Evolutionary conservation across 2,113 vertebrate genomes (phyloP).

Genomic region (Lethenteron camtschaticum): DNA sequence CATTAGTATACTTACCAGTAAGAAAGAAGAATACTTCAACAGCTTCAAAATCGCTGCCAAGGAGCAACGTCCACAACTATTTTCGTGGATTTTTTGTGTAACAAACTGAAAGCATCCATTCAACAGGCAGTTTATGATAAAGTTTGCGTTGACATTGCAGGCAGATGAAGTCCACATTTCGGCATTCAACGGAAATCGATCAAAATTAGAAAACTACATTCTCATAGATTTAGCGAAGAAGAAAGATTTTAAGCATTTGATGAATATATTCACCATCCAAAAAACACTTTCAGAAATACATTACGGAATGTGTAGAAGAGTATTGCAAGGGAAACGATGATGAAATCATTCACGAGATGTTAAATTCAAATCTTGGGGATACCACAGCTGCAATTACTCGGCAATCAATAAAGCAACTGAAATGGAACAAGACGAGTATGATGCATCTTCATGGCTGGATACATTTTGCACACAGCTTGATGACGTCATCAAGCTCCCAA

Average conservation of each 20-base stretch:
- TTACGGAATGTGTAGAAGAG: constrained; percentile 10
- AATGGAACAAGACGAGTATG: constrained; percentile 8
- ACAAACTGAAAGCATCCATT: constrained; percentile 19
- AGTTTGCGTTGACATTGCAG: constrained; percentile 12
- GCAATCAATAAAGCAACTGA: constrained; percentile 13
- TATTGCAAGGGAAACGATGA: constrained; percentile 13
- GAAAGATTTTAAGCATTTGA: constrained; percentile 23
- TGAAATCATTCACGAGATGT: constrained; percentile 10
- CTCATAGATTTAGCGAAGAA: constrained; percentile 25
- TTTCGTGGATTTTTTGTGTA: constrained; percentile 23
- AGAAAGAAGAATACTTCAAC: constrained; percentile 21
- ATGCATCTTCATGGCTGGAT: no score
- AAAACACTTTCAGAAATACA: constrained; percentile 16
- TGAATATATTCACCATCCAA: constrained; percentile 15
- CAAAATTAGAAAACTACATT: constrained; percentile 27
- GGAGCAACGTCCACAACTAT: constrained; percentile 20
- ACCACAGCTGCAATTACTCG: constrained; percentile 11
- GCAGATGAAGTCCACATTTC: constrained; percentile 16
- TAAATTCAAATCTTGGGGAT: constrained; percentile 8
- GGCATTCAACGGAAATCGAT: constrained; percentile 17
- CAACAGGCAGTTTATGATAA: constrained; percentile 2
- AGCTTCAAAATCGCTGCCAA: constrained; percentile 21
- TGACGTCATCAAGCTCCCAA: no score
- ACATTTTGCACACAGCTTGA: no score
- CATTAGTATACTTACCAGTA: constrained; percentile 15